phyloP scores from a whole-genome alignment of 2,113 vertebrate species.

The Colius striatus region DNA sequence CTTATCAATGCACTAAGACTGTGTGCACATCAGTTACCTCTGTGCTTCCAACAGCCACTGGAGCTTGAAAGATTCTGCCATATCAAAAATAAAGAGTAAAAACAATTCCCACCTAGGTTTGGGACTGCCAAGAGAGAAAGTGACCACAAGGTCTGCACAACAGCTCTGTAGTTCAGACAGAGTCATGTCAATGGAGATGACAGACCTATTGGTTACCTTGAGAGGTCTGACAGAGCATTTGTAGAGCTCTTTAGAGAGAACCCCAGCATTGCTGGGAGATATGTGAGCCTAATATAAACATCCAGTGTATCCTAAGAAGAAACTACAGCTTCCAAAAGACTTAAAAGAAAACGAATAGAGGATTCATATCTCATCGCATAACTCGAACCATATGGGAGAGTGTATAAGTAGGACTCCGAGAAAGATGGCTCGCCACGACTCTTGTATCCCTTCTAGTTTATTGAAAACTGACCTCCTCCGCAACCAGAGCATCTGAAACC shows the following conservation, averaged over 20 bases:
- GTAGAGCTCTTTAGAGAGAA: background rate
- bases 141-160: background rate
- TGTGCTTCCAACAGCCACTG: background rate
- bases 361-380: background rate
- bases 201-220: background rate
- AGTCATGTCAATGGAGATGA: fast-evolving
- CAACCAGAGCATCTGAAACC: background rate
- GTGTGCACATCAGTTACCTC: fast-evolving
- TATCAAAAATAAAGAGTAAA: background rate
- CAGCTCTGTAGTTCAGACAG: background rate
- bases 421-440: background rate
- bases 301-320: fast-evolving
- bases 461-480: fast-evolving
- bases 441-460: background rate
- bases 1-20: fast-evolving
- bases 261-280: background rate
- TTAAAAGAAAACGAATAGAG: background rate
- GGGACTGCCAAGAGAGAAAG: background rate
- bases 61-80: background rate
- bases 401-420: no score
- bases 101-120: background rate
- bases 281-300: fast-evolving
- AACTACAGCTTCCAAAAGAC: background rate
- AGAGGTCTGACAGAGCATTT: fast-evolving
- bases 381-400: background rate